These are phyloP conservation scores for Porites australiensis DNA, from an alignment of 64 coral and sea anemone species.

Conservation along the genomic window DNA sequence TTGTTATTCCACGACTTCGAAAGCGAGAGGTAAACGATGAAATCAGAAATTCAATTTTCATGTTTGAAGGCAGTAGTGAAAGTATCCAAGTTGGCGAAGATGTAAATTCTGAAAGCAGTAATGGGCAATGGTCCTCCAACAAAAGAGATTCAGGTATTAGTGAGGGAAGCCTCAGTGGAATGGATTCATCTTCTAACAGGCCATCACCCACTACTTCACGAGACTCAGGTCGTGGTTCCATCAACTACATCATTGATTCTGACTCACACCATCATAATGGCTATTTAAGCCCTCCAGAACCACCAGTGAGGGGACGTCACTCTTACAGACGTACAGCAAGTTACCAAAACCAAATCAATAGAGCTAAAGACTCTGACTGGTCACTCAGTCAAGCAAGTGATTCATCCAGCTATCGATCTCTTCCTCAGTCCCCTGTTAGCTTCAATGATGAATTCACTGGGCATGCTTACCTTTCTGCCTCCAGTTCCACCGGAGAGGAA, in stretches of 20 bases:
- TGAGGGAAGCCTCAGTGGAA: constrained; percentile 77
- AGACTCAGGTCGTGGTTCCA: constrained; percentile 87
- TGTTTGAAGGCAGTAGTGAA: constrained; percentile 86
- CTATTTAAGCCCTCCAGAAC: constrained; percentile 65
- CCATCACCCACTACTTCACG: constrained; percentile 63
- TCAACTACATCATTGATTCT: constrained; percentile 81
- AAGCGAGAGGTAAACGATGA: constrained; percentile 93
- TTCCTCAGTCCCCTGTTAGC: constrained; percentile 66
- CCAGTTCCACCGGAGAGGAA: constrained; percentile 66
- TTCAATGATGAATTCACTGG: constrained; percentile 65
- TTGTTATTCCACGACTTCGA: constrained; percentile 79
- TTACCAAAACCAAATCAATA: neutral
- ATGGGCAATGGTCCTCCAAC: constrained; percentile 22
- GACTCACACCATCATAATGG: constrained; percentile 70
- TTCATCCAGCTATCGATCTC: constrained; percentile 50
- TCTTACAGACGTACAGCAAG: constrained; percentile 19
- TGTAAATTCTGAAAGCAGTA: constrained; percentile 8
- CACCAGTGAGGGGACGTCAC: neutral
- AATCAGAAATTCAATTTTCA: constrained; percentile 96
- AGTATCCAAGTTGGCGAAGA: constrained; percentile 71
- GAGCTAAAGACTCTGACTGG: constrained; percentile 55
- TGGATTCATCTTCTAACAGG: constrained; percentile 66
- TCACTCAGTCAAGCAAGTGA: constrained; percentile 43
- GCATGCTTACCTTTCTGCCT: constrained; percentile 66
- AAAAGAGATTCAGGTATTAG: constrained; percentile 96